Conservation (phyloP, 2,113 vertebrate genomes). For the Formicarius rufipectus region DNA sequence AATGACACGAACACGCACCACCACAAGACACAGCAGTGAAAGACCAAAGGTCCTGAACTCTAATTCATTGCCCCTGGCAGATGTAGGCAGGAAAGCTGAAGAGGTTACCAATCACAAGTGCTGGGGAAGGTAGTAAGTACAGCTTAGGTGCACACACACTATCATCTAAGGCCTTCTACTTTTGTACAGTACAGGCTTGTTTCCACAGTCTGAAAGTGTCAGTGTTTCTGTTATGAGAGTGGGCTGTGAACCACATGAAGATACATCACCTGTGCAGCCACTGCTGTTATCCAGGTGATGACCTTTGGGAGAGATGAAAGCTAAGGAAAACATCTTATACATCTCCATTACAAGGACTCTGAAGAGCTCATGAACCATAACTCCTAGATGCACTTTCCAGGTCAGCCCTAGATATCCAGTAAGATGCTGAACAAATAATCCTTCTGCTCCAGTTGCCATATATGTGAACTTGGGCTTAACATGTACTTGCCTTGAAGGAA, state of each 20-base stretch:
- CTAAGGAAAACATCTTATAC: background rate
- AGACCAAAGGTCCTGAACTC: background rate
- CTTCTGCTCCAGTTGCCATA: background rate
- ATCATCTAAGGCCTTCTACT: background rate
- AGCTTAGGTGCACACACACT: background rate
- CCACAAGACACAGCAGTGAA: background rate
- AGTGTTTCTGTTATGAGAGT: background rate
- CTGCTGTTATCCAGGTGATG: background rate
- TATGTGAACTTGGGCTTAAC: background rate
- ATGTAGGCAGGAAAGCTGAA: background rate
- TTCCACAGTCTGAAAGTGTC: background rate
- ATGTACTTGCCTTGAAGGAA: background rate
- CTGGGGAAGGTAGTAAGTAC: background rate
- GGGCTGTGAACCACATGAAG: background rate
- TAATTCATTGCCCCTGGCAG: background rate
- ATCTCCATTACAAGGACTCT: background rate
- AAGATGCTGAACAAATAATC: background rate
- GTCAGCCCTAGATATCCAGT: background rate
- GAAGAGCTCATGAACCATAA: background rate
- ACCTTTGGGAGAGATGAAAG: background rate
- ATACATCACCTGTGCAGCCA: background rate
- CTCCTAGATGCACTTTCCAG: background rate
- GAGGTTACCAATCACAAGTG: background rate
- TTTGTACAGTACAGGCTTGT: background rate
- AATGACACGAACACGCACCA: background rate